Conservation (phyloP, 2,113 vertebrate genomes). For the Psilopogon haemacephalus region DNA sequence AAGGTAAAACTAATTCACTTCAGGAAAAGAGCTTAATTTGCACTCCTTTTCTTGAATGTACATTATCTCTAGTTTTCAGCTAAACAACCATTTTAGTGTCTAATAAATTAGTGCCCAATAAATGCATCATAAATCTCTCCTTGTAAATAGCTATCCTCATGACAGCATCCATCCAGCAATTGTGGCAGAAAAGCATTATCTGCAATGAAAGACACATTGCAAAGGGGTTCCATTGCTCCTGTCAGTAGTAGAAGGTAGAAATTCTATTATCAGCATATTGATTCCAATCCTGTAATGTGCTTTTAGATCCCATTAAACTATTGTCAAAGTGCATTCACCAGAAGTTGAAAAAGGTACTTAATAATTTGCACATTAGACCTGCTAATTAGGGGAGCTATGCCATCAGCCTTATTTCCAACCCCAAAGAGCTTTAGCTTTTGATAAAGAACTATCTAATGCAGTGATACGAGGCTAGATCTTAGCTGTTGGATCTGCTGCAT, state of each 20-base stretch:
- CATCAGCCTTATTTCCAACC: conserved; percentile 50
- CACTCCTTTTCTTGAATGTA: not conserved
- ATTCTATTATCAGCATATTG: conserved; percentile 55
- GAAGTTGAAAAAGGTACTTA: conserved; percentile 69
- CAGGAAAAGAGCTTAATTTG: conserved; percentile 53
- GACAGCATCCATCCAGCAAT: conserved; percentile 23
- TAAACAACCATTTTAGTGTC: conserved; percentile 64
- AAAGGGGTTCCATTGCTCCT: conserved; percentile 29
- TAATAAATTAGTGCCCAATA: conserved; percentile 54
- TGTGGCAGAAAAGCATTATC: conserved; percentile 39
- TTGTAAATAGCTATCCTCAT: conserved; percentile 51
- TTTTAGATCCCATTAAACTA: conserved; percentile 67
- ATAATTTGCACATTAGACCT: conserved; percentile 69
- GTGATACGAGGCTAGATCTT: not conserved
- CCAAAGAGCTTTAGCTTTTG: conserved; percentile 12
- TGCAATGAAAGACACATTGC: conserved; percentile 48
- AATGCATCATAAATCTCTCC: conserved; percentile 59
- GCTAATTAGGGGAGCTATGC: conserved; percentile 56
- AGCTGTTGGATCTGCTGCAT: not conserved
- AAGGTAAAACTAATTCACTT: conserved; percentile 56
- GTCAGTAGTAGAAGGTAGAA: conserved; percentile 29
- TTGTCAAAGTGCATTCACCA: conserved; percentile 65
- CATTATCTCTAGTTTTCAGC: conserved; percentile 50
- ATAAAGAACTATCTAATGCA: conserved; percentile 17
- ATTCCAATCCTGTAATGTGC: conserved; percentile 63